Percentiles rank a stretch among this genome's conserved stretches.
Conservation (phyloP, 1,140 invertebrate genomes). For the Caerostris extrusa region DNA sequence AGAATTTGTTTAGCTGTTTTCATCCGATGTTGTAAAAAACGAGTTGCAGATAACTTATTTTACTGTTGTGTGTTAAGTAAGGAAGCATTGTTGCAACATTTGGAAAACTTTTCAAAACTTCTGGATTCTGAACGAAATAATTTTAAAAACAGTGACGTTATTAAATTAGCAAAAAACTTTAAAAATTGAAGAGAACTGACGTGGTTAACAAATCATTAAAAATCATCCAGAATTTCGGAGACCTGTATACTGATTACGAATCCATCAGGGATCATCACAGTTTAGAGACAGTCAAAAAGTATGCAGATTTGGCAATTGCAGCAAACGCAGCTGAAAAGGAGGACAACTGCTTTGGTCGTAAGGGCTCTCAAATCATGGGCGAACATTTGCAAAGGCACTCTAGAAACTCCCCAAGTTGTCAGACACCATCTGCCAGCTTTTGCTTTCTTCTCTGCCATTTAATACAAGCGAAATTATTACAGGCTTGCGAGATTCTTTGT, state of each 20-base stretch:
- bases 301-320: background rate
- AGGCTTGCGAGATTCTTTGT: constrained; percentile 46
- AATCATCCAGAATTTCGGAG: constrained; percentile 4
- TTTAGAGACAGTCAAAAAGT: constrained; percentile 1
- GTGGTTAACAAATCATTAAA: background rate
- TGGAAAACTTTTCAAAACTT: background rate
- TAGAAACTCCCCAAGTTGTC: constrained; percentile 66
- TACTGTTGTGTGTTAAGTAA: background rate
- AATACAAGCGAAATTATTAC: background rate
- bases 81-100: constrained; percentile 12
- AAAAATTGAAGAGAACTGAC: background rate
- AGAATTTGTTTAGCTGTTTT: constrained; percentile 37
- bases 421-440: background rate
- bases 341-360: background rate
- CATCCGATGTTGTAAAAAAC: background rate
- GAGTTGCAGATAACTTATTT: background rate
- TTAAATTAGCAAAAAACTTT: background rate
- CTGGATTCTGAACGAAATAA: background rate
- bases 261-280: constrained; percentile 9
- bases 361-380: constrained; percentile 42
- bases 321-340: background rate
- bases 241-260: constrained; percentile 39
- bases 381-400: constrained; percentile 58
- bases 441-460: background rate
- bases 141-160: background rate